A percentile compares a stretch with the other conserved stretches of the same genome.
Evolutionary conservation across 2,113 vertebrate genomes (phyloP).

Genomic region (Carassius gibelio): DNA sequence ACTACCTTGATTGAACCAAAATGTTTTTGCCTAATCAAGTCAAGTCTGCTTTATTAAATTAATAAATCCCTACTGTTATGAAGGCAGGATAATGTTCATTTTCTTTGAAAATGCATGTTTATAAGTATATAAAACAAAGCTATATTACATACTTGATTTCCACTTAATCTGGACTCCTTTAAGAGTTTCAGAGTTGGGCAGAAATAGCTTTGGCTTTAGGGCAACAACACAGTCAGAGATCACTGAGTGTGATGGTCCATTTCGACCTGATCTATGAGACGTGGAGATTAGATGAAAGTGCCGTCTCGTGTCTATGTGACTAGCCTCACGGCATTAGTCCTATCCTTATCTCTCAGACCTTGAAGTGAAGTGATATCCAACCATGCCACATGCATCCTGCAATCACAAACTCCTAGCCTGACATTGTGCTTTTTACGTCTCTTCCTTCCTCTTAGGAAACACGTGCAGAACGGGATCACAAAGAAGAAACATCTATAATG

Average conservation of each 20-base stretch:
- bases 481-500: conserved; percentile 85
- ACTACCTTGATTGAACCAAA: background rate
- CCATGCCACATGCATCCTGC: conserved; percentile 44
- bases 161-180: background rate
- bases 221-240: background rate
- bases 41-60: too few relatives aligned
- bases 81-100: background rate
- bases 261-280: conserved; percentile 13
- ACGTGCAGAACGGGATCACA: conserved; percentile 81
- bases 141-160: background rate
- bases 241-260: background rate
- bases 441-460: conserved; percentile 66
- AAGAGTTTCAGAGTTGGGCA: background rate
- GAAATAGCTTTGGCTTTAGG: background rate
- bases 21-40: background rate
- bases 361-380: conserved; percentile 68
- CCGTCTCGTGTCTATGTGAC: conserved; percentile 54
- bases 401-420: background rate
- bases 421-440: background rate
- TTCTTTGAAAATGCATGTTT: background rate
- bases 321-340: conserved; percentile 31
- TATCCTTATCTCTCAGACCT: conserved; percentile 64
- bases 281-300: conserved; percentile 56
- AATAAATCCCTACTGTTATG: background rate
- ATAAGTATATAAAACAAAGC: background rate